Evolutionary conservation across 2,888 invertebrate genomes (phyloP).

Genomic region (Noctua fimbriata): DNA sequence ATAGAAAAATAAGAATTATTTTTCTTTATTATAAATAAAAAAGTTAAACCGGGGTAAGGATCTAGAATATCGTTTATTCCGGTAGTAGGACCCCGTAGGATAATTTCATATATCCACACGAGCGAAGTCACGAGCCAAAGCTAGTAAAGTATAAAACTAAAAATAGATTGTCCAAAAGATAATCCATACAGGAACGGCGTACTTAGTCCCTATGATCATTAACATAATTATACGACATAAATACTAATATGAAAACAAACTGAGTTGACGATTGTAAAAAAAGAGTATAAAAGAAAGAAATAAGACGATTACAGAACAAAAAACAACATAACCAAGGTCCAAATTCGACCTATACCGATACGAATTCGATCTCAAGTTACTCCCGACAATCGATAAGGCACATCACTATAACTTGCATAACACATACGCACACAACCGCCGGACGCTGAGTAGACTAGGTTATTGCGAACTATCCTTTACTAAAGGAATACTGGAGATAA

Average conservation of each 20-base stretch:
- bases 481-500: constrained; percentile 62
- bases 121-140: neutral
- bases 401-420: constrained; percentile 69
- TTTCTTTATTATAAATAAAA: neutral
- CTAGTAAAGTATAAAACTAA: neutral
- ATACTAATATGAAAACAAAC: neutral
- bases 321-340: neutral
- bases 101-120: neutral
- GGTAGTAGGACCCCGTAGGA: neutral
- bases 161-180: neutral
- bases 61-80: neutral
- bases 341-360: neutral
- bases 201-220: neutral
- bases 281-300: too few relatives aligned
- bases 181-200: neutral
- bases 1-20: neutral
- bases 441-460: constrained; percentile 66
- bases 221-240: neutral
- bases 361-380: constrained; percentile 43
- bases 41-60: neutral
- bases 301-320: neutral
- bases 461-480: constrained; percentile 67
- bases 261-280: neutral
- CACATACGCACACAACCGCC: constrained; percentile 60
- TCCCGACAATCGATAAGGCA: constrained; percentile 14